Percentiles rank a stretch among this genome's conserved stretches.
These are phyloP conservation scores for Okapia johnstoni DNA, from an alignment of 2,113 vertebrate species.

Conservation along the genomic window DNA sequence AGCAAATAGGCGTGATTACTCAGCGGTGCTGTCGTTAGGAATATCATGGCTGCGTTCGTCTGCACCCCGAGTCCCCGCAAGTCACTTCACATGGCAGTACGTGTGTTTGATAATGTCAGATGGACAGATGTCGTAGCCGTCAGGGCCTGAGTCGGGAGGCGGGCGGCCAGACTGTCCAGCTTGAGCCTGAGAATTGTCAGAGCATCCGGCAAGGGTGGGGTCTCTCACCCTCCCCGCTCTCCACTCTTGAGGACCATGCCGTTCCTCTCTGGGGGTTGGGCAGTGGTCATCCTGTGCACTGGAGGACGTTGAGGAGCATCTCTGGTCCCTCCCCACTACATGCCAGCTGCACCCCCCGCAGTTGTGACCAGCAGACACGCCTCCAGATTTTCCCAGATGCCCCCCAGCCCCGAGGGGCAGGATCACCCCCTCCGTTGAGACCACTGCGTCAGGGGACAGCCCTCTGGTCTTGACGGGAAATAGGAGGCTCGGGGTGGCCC, in stretches of 20 bases:
- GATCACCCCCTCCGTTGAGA: rapidly evolving
- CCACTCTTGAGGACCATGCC: rapidly evolving
- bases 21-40: rapidly evolving
- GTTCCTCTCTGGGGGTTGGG: rapidly evolving
- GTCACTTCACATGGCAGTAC: not conserved
- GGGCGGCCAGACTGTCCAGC: not conserved
- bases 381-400: not conserved
- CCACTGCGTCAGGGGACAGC: rapidly evolving
- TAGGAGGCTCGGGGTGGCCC: not conserved
- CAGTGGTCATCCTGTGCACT: rapidly evolving
- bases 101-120: not conserved
- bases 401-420: rapidly evolving
- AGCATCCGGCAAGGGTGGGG: rapidly evolving
- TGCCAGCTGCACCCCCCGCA: not conserved
- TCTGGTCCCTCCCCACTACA: not conserved
- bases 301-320: rapidly evolving
- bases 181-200: rapidly evolving
- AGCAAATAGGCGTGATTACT: rapidly evolving
- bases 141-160: not conserved
- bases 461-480: rapidly evolving
- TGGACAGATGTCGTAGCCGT: not conserved
- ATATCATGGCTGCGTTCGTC: rapidly evolving
- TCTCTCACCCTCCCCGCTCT: rapidly evolving
- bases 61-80: not conserved
- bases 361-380: not conserved